phyloP scores from a whole-genome alignment of 2,888 invertebrate species.

The Merodon equestris region DNA sequence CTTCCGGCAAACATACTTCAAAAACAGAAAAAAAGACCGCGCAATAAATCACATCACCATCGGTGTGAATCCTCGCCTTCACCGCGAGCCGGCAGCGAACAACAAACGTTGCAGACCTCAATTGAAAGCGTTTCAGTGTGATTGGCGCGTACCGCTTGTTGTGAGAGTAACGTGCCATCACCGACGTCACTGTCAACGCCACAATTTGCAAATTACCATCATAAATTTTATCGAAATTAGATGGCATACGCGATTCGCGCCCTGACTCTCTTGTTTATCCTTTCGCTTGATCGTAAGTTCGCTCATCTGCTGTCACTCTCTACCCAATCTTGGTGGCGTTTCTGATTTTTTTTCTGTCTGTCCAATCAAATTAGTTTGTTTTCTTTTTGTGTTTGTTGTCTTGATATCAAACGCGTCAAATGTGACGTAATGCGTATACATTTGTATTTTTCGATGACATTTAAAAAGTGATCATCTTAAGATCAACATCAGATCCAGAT shows the following conservation, averaged over 20 bases:
- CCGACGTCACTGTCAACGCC: constrained; percentile 8
- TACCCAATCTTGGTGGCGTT: no score
- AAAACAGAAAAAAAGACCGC: neutral
- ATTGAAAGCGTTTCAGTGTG: constrained; percentile 35
- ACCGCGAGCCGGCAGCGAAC: constrained; percentile 14
- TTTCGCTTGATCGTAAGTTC: neutral
- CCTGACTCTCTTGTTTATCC: constrained; percentile 34
- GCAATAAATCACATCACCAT: constrained; percentile 35
- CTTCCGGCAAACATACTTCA: neutral
- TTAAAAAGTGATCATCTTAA: constrained; percentile 46
- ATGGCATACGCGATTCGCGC: constrained; percentile 50
- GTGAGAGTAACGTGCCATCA: constrained; percentile 6
- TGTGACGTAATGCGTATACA: constrained; percentile 43
- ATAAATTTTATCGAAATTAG: constrained; percentile 66
- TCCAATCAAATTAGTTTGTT: neutral
- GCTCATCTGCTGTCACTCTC: no score
- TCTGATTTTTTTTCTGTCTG: neutral
- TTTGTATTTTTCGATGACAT: constrained; percentile 15
- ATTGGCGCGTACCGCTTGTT: constrained; percentile 17
- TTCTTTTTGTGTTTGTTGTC: neutral
- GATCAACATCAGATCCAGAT: constrained; percentile 34
- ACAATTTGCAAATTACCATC: constrained; percentile 56
- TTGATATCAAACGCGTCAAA: constrained; percentile 34
- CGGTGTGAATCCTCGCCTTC: constrained; percentile 27
- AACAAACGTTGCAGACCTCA: constrained; percentile 27